Conservation (phyloP, 2,797 vertebrate species). For the Tympanoctomys barrerae region DNA sequence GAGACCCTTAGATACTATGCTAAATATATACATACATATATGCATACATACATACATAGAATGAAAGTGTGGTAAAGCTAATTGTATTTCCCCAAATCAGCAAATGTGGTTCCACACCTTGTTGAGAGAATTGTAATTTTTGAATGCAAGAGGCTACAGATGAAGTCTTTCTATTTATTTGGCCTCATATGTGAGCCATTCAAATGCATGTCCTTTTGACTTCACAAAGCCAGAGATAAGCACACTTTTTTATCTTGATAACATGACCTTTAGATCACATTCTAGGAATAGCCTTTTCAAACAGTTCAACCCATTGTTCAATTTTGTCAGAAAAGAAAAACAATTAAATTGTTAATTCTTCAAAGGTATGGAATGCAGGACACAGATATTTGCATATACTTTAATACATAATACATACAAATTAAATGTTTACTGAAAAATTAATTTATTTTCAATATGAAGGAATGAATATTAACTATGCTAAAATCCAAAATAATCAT, state of each 20-base stretch:
- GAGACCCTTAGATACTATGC: too few relatives aligned
- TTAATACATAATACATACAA: neutral
- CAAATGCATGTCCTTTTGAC: slow-evolving; percentile 57
- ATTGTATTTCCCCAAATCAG: neutral
- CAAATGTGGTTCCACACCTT: neutral
- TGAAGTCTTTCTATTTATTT: slow-evolving; percentile 1
- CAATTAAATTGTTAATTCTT: slow-evolving; percentile 56
- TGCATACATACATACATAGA: neutral
- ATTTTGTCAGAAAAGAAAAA: slow-evolving; percentile 56
- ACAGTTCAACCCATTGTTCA: slow-evolving; percentile 4
- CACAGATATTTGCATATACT: slow-evolving; percentile 20
- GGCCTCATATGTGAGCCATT: slow-evolving; percentile 30
- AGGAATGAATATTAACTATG: slow-evolving; percentile 47
- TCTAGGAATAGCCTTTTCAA: neutral
- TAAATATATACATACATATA: too few relatives aligned
- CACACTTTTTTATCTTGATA: slow-evolving; percentile 36
- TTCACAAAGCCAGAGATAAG: slow-evolving; percentile 22
- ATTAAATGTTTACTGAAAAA: slow-evolving; percentile 51
- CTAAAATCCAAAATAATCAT: slow-evolving; percentile 36
- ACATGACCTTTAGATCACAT: neutral
- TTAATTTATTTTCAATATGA: slow-evolving; percentile 55
- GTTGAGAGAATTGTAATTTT: slow-evolving; percentile 38
- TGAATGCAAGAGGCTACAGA: neutral
- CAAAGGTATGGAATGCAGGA: neutral
- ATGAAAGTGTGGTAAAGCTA: neutral